Evolutionary conservation across 2,888 invertebrate species (phyloP).

Genomic region (Lapara coniferarum): DNA sequence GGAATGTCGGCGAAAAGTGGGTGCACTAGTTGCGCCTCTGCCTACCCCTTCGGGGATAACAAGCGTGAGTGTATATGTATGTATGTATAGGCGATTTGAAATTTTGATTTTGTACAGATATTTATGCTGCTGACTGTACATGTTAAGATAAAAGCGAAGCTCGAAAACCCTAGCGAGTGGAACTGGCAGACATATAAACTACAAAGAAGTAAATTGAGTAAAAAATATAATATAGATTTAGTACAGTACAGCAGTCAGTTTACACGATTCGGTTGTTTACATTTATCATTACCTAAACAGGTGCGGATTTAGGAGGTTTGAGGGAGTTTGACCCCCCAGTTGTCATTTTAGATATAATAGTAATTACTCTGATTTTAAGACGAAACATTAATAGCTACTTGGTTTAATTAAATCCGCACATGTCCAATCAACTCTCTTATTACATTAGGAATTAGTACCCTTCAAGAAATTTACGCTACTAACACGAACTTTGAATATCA

Average conservation of each 20-base stretch:
- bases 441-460: constrained; percentile 8
- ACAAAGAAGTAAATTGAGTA: constrained; percentile 40
- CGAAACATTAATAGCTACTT: too few relatives aligned
- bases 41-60: too few relatives aligned
- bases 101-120: too few relatives aligned
- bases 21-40: too few relatives aligned
- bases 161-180: constrained; percentile 56
- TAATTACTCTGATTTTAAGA: too few relatives aligned
- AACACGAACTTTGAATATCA: constrained; percentile 2
- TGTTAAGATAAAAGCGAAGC: constrained; percentile 53
- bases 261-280: constrained; percentile 19
- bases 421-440: neutral
- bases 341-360: neutral
- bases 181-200: constrained; percentile 43
- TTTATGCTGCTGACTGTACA: too few relatives aligned
- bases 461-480: neutral
- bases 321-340: neutral
- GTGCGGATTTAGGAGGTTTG: neutral
- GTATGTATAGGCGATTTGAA: too few relatives aligned
- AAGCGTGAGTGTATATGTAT: too few relatives aligned
- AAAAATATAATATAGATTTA: constrained; percentile 36
- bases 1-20: too few relatives aligned
- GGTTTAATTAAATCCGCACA: neutral
- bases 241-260: constrained; percentile 6
- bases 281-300: neutral